phyloP scores from a whole-genome alignment of 1,140 invertebrate species.

The Chionoecetes opilio region DNA sequence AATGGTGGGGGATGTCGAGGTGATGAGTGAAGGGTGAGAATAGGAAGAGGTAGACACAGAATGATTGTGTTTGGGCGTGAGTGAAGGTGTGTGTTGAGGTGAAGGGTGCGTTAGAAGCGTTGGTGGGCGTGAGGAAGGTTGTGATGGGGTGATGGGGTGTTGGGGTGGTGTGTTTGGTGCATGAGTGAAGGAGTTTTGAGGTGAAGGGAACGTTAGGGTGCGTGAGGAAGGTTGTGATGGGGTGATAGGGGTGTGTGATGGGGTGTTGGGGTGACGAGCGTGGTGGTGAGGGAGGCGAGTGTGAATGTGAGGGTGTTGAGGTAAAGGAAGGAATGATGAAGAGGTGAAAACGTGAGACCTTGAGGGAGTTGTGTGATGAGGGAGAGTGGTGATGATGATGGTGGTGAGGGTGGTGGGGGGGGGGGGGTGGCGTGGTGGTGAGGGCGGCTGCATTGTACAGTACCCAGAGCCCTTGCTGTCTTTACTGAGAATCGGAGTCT shows the following conservation, averaged over 20 bases:
- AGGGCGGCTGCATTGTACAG: slow-evolving; percentile 56
- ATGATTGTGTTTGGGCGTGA: no score
- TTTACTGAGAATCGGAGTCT: slow-evolving; percentile 77
- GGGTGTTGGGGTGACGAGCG: no score
- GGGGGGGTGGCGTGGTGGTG: not conserved
- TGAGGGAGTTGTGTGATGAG: no score
- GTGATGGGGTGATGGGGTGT: no score
- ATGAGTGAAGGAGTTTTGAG: not conserved
- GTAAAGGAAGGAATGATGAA: not conserved
- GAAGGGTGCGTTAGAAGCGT: no score
- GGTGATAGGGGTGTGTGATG: no score
- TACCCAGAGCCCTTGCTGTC: slow-evolving; percentile 74
- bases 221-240: no score
- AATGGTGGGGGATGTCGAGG: not conserved
- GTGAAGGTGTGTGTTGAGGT: no score
- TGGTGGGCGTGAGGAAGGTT: no score
- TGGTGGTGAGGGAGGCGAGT: not conserved
- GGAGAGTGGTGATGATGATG: not conserved
- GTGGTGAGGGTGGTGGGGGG: not conserved
- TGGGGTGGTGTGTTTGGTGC: no score
- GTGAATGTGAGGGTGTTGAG: not conserved
- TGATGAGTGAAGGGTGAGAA: not conserved
- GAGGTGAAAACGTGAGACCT: no score
- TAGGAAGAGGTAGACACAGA: not conserved
- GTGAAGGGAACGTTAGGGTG: no score